Percentiles rank a stretch among this genome's conserved stretches.
phyloP scores from a whole-genome alignment of 2,888 invertebrate species.

The Temnothorax ravouxi region DNA sequence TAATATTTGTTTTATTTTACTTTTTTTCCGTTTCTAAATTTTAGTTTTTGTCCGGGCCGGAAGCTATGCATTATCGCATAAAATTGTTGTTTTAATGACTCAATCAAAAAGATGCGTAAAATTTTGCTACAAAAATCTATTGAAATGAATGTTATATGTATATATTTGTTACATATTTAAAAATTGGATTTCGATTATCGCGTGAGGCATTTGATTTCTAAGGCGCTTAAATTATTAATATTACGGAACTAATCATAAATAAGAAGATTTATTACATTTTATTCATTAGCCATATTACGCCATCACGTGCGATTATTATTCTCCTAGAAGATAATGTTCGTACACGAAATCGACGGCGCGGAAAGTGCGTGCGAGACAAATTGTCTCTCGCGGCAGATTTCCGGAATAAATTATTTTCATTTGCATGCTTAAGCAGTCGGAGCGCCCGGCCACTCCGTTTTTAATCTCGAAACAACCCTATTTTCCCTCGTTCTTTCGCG shows the following conservation, averaged over 20 bases:
- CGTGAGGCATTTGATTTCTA: neutral
- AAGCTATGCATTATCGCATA: neutral
- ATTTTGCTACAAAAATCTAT: neutral
- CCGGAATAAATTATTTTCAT: slow-evolving; percentile 81
- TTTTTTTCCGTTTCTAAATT: neutral
- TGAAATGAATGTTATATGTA: neutral
- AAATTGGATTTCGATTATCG: neutral
- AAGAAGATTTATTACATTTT: slow-evolving; percentile 18
- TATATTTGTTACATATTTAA: neutral
- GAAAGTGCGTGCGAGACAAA: slow-evolving; percentile 61
- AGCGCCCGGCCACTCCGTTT: slow-evolving; percentile 61
- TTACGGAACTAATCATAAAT: neutral
- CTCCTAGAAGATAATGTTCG: slow-evolving; percentile 8
- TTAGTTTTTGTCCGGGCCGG: neutral
- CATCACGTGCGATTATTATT: neutral
- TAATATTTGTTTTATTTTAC: neutral
- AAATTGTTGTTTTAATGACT: neutral
- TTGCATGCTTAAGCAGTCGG: slow-evolving; percentile 80
- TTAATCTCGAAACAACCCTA: slow-evolving; percentile 66
- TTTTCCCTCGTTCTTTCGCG: slow-evolving; percentile 33
- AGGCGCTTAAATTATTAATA: slow-evolving; percentile 24
- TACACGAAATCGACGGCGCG: slow-evolving; percentile 42
- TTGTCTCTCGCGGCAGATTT: slow-evolving; percentile 68
- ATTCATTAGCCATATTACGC: neutral
- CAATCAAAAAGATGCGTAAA: neutral